Evolutionary conservation across 2,113 vertebrate species (phyloP), one percentile per base, ranked within the genome.

Genomic region (Podarcis raffonei): DNA sequence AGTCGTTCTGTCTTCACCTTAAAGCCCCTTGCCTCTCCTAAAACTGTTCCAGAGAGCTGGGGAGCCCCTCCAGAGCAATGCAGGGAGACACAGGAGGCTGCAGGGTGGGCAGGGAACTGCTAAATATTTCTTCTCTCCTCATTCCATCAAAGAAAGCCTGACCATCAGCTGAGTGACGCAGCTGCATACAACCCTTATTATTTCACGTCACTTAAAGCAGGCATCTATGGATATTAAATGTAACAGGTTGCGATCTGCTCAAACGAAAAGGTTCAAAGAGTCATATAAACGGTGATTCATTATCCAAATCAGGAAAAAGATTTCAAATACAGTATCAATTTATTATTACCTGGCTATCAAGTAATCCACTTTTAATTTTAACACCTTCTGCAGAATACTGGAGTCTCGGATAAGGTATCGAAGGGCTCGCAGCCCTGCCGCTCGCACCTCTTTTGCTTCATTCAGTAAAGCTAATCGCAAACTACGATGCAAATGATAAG

Each of bases 391-490:
- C 84, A 99, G 96, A 95, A 99, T 97, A 90, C 79, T 96, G 95
- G 98, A 98, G 95, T 99, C 99, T 96, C 98, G 97, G 92, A 99
- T 99, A 88, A 99, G 98, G 96, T 99, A 99, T 32, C 99, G 98
- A 91, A 99, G 98, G 2, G 98, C 98, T 95, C 99, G 97, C 89
- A 99, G 96, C 32, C 99, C 99, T 57, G 99, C 99, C 90, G 99
- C 99, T 92, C 98, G 97, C 80, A 99, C 99, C 96, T 99, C 99
- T 96, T 99, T 99, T 76, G 99, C 99, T 97, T 99, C 99, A 91
- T 99, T 99, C 83, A 99, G 96, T 87, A 99, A 97, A 94, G 99
- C 98, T 95, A 99, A 96, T 81, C 99, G 97, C 95, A 99, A 97
- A 96, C 99, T 99, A 90, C 2, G 68, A 89, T 91, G 37, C 87